Percentiles rank a stretch among this genome's conserved stretches.
These are phyloP conservation scores for Silurus meridionalis DNA, from an alignment of 2,113 vertebrate species.

Conservation along the genomic window DNA sequence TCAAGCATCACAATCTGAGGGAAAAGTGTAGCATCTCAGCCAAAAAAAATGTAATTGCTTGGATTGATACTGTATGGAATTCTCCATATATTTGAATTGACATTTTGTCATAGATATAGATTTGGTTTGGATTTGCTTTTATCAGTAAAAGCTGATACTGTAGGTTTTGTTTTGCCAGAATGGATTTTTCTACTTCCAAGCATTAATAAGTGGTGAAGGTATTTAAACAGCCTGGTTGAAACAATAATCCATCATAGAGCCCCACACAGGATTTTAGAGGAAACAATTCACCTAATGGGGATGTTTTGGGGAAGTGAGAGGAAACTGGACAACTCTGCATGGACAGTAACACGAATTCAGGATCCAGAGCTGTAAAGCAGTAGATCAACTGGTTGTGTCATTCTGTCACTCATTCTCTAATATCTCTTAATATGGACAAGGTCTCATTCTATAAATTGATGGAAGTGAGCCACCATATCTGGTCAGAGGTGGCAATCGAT, in stretches of 20 bases:
- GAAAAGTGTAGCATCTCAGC: constrained; percentile 3
- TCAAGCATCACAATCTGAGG: constrained; percentile 44
- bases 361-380: not conserved
- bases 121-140: not conserved
- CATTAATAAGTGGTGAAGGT: not conserved
- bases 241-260: not conserved
- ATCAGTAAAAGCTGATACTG: not conserved
- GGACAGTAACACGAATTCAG: not conserved
- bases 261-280: not conserved
- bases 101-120: not conserved
- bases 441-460: not conserved
- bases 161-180: not conserved
- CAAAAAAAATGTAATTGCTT: not conserved
- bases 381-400: not conserved
- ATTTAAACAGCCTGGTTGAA: not conserved
- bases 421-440: not conserved
- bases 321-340: not conserved
- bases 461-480: not conserved
- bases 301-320: too few species aligned
- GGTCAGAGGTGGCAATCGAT: not conserved
- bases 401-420: not conserved
- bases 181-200: not conserved
- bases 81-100: not conserved
- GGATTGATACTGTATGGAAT: not conserved
- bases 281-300: not conserved